Percentiles rank a stretch among this genome's conserved stretches.
Evolutionary conservation across 2,888 invertebrate genomes (phyloP).

Genomic region (Phasia obesa): DNA sequence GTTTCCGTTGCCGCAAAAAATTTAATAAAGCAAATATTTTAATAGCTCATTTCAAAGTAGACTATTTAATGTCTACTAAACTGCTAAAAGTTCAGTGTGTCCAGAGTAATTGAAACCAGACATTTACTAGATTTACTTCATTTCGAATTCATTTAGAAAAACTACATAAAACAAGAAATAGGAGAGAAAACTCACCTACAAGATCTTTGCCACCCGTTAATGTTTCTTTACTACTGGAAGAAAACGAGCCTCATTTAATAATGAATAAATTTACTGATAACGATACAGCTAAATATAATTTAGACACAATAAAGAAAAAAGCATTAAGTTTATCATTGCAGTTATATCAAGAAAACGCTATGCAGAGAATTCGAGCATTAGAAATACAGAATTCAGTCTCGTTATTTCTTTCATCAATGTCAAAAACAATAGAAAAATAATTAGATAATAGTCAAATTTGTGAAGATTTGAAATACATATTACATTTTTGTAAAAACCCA

Average conservation of each 20-base stretch:
- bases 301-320: slow-evolving; percentile 8
- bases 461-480: slow-evolving; percentile 25
- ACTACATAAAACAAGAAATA: not conserved
- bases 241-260: not conserved
- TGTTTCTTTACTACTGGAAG: not conserved
- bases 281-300: not conserved
- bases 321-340: slow-evolving; percentile 25
- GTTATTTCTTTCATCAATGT: slow-evolving; percentile 31
- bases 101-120: slow-evolving; percentile 9
- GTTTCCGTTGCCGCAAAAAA: slow-evolving; percentile 31
- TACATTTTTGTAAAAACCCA: slow-evolving; percentile 38
- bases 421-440: slow-evolving; percentile 25
- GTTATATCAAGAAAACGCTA: slow-evolving; percentile 23
- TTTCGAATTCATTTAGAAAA: slow-evolving; percentile 24
- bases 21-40: slow-evolving; percentile 33
- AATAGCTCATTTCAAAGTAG: slow-evolving; percentile 39
- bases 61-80: slow-evolving; percentile 39
- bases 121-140: slow-evolving; percentile 19
- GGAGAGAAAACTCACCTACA: not conserved
- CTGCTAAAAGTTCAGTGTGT: slow-evolving; percentile 26
- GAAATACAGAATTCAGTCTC: slow-evolving; percentile 12
- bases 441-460: slow-evolving; percentile 6
- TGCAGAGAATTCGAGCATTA: slow-evolving; percentile 15
- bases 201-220: not conserved
- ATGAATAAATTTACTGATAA: not conserved